Evolutionary conservation across 2,888 invertebrate species (phyloP).

Genomic region (Venusia cambrica): DNA sequence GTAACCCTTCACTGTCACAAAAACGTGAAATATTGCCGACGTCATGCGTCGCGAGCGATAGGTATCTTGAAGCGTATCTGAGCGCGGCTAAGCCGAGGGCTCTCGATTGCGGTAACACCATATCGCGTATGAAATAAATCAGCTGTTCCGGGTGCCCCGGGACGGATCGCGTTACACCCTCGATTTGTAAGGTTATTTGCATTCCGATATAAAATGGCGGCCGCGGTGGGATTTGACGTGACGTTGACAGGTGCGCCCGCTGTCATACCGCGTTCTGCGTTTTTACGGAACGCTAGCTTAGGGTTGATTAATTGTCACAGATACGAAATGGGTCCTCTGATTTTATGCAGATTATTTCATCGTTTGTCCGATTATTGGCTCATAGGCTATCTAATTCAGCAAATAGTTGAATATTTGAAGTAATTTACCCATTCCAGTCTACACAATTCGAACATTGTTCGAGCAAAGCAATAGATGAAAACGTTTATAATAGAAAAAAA

Average conservation of each 20-base stretch:
- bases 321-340: constrained; percentile 21
- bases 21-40: constrained; percentile 37
- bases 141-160: constrained; percentile 58
- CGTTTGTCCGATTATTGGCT: no score
- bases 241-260: constrained; percentile 67
- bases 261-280: constrained; percentile 48
- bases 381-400: no score
- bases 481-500: no score
- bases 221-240: constrained; percentile 61
- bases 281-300: constrained; percentile 41
- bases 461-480: no score
- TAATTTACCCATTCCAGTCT: no score
- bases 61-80: constrained; percentile 38
- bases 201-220: constrained; percentile 70
- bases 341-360: constrained; percentile 28
- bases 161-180: constrained; percentile 70
- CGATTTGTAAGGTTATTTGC: constrained; percentile 70
- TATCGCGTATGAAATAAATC: constrained; percentile 76
- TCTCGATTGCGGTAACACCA: constrained; percentile 71
- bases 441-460: no score
- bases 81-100: constrained; percentile 39
- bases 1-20: constrained; percentile 45
- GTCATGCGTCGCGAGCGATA: constrained; percentile 39
- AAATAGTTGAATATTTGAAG: no score
- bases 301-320: constrained; percentile 41